Base-by-base conservation (phyloP, 2,797 vertebrate species). In the Okamejei kenojei region DNA sequence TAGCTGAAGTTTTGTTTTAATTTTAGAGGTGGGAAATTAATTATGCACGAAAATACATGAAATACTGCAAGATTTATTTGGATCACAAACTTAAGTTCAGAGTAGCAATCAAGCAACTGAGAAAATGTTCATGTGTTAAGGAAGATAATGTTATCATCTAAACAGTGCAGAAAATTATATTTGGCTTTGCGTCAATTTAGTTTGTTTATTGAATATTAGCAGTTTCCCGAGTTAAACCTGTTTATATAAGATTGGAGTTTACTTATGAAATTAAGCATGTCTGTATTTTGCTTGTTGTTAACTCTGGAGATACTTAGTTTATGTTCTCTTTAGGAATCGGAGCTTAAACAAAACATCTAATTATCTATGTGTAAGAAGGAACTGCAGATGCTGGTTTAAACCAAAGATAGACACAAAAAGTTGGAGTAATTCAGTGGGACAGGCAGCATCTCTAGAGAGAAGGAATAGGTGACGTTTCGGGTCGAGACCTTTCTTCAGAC, bases 141-240 rank as follows among this genome's bases (percentile, higher is more conserved):
- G 9, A 35, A 74, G 13, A 54, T 54, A 68, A 54, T 74, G 54
- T 35, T 90, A 38, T 73, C 35, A 74, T 91, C 19, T 74, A 91
- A 54, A 29, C 35, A 45, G 10, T 91, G 11, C 71, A 91, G 68
- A 91, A 91, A 91, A 91, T 91, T 74, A 9, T 91, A 91, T 54
- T 74, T 74, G 68, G 23, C 71, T 54, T 54, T 91, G 35, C 21
- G 45, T 91, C 90, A 91, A 29, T 91, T 91, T 91, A 74, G 4
- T 74, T 74, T 91, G 35, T 91, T 73, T 73, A n/a, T 26, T n/a
- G 35, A 74, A 91, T 91, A 54, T 74, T 74, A 13, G 71, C 29
- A 15, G 32, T 45, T 23, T 74, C 68, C 13, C 45, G 68, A 23
- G 21, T 74, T 74, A 91, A 45, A 29, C 35, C 63, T 35, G 45